Conservation (phyloP, 2,113 vertebrate species). For the Girardinichthys multiradiatus region DNA sequence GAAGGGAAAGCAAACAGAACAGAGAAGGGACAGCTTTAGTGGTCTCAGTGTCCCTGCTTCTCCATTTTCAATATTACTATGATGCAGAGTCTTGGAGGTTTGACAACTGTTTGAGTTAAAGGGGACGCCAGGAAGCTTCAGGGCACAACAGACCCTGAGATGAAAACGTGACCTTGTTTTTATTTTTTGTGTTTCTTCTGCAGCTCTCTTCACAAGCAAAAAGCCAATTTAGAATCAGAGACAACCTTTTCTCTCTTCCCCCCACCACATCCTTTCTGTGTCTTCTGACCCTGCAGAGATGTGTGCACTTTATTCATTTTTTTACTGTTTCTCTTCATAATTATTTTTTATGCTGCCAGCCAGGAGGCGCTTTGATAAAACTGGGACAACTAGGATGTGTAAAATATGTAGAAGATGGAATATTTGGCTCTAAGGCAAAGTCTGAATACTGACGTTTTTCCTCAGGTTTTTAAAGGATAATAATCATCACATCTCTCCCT, state of each 20-base stretch:
- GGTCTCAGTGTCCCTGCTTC: not conserved
- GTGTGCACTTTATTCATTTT: conserved; percentile 28
- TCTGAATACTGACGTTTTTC: not conserved
- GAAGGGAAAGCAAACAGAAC: not conserved
- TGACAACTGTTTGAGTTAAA: conserved; percentile 39
- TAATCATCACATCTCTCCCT: not conserved
- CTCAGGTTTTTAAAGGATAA: not conserved
- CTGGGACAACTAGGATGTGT: conserved; percentile 52
- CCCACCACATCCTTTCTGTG: not conserved
- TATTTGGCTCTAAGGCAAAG: conserved; percentile 54
- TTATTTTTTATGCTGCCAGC: conserved; percentile 45
- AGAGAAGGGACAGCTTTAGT: not conserved
- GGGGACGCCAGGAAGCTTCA: conserved; percentile 35
- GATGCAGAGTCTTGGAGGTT: conserved; percentile 21
- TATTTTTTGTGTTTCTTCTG: conserved; percentile 5
- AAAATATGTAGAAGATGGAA: conserved; percentile 59
- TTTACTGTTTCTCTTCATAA: conserved; percentile 32
- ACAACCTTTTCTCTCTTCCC: conserved; percentile 7
- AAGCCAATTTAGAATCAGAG: conserved; percentile 40
- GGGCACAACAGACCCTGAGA: conserved; percentile 40
- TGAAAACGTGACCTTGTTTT: conserved; percentile 54
- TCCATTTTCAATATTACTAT: conserved; percentile 1
- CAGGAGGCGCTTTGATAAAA: conserved; percentile 52
- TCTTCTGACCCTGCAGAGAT: conserved; percentile 32
- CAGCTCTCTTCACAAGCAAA: conserved; percentile 40